Evolutionary conservation across 2,888 invertebrate genomes (phyloP).

Genomic region (Acleris laterana): DNA sequence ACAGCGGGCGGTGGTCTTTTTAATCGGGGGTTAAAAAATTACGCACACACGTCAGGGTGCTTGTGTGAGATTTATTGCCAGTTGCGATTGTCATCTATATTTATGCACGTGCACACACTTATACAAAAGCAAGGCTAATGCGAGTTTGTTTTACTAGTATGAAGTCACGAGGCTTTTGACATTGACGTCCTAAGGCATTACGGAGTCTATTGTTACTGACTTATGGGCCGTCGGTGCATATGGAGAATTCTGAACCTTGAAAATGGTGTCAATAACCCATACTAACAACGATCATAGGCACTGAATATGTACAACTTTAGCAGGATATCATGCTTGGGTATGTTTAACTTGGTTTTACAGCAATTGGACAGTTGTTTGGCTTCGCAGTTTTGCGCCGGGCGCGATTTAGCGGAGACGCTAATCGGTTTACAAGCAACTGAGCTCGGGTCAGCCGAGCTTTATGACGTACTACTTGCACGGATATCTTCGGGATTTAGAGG

Average conservation of each 20-base stretch:
- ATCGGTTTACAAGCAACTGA: constrained; percentile 22
- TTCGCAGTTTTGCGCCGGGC: constrained; percentile 21
- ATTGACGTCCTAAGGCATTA: background rate
- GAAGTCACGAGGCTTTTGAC: constrained; percentile 1
- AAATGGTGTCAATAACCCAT: too few relatives aligned
- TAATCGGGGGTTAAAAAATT: too few relatives aligned
- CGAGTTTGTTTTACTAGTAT: background rate
- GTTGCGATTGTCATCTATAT: too few relatives aligned
- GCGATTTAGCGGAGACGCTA: constrained; percentile 24
- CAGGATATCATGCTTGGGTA: constrained; percentile 2
- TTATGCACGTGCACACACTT: too few relatives aligned
- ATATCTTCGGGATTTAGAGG: background rate
- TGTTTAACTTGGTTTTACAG: constrained; percentile 14
- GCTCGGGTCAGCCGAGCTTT: background rate
- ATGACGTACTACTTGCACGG: background rate
- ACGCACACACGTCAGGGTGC: too few relatives aligned
- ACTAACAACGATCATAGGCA: too few relatives aligned
- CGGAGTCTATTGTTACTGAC: too few relatives aligned
- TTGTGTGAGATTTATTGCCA: too few relatives aligned
- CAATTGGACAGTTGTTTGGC: constrained; percentile 22
- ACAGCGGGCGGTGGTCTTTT: too few relatives aligned
- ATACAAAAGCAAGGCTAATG: too few relatives aligned
- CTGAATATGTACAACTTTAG: too few relatives aligned
- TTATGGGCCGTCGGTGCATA: background rate
- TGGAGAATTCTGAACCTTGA: too few relatives aligned